phyloP scores from a whole-genome alignment of 1,140 invertebrate genomes.

The Ganaspis sp. region DNA sequence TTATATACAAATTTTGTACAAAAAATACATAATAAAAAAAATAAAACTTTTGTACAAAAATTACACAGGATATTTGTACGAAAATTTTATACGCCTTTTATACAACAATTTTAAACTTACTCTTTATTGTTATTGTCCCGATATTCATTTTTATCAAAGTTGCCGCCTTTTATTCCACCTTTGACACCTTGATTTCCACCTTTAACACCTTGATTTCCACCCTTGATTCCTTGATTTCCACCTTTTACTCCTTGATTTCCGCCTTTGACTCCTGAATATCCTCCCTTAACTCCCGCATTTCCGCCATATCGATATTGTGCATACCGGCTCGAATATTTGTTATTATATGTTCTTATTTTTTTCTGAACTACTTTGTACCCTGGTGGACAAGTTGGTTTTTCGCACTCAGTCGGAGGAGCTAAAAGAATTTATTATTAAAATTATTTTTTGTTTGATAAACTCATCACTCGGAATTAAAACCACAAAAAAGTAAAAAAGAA shows the following conservation, averaged over 20 bases:
- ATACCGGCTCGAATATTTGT: conserved; percentile 59
- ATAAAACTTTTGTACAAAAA: too few relatives aligned
- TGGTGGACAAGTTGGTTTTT: conserved; percentile 77
- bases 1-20: too few relatives aligned
- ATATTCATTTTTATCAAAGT: neutral
- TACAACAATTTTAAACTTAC: neutral
- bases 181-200: conserved; percentile 34
- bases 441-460: neutral
- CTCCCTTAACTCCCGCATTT: conserved; percentile 42
- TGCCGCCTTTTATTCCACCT: neutral
- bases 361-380: conserved; percentile 75
- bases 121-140: neutral
- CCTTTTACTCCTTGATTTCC: conserved; percentile 21
- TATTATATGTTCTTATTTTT: conserved; percentile 52
- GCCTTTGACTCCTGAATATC: conserved; percentile 12
- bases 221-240: conserved; percentile 16
- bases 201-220: conserved; percentile 38
- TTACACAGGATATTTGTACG: too few relatives aligned
- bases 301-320: conserved; percentile 36
- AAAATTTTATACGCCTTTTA: neutral
- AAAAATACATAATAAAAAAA: too few relatives aligned
- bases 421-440: neutral
- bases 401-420: conserved; percentile 59
- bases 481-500: neutral
- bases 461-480: too few relatives aligned